These are phyloP conservation scores for Pyralis farinalis DNA, from an alignment of 2,888 invertebrate species.

Conservation along the genomic window DNA sequence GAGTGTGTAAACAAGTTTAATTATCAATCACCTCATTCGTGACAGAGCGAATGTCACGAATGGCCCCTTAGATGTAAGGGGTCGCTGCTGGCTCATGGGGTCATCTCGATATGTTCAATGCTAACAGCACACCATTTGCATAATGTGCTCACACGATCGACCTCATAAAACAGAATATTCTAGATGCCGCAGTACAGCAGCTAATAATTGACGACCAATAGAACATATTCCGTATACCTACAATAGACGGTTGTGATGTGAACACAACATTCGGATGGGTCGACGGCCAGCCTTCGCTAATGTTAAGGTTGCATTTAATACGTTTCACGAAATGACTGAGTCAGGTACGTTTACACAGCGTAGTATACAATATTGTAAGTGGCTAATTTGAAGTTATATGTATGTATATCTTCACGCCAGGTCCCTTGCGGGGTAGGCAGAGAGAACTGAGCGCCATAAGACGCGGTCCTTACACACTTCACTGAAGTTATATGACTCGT, in stretches of 20 bases:
- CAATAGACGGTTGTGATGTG: neutral
- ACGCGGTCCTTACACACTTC: too few species aligned
- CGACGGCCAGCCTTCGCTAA: slow-evolving; percentile 11
- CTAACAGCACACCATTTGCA: slow-evolving; percentile 1
- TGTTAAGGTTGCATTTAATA: slow-evolving; percentile 2
- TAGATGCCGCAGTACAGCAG: neutral
- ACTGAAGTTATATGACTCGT: too few species aligned
- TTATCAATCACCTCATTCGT: neutral
- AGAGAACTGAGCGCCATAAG: too few species aligned
- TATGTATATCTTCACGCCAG: too few species aligned
- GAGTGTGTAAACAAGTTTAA: too few species aligned
- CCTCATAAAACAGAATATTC: slow-evolving; percentile 9
- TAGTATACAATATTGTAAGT: too few species aligned
- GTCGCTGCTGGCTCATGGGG: slow-evolving; percentile 13
- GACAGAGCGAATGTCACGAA: neutral
- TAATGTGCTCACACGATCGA: slow-evolving; percentile 12
- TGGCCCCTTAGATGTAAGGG: neutral
- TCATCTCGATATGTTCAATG: slow-evolving; percentile 16
- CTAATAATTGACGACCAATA: neutral
- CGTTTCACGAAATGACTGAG: too few species aligned
- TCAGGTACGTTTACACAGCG: too few species aligned
- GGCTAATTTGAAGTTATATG: too few species aligned
- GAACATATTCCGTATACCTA: too few species aligned
- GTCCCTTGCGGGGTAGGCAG: too few species aligned
- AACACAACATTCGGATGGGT: too few species aligned